Evolutionary conservation across 2,797 vertebrate species (phyloP).

Genomic region (Xenopus petersii): DNA sequence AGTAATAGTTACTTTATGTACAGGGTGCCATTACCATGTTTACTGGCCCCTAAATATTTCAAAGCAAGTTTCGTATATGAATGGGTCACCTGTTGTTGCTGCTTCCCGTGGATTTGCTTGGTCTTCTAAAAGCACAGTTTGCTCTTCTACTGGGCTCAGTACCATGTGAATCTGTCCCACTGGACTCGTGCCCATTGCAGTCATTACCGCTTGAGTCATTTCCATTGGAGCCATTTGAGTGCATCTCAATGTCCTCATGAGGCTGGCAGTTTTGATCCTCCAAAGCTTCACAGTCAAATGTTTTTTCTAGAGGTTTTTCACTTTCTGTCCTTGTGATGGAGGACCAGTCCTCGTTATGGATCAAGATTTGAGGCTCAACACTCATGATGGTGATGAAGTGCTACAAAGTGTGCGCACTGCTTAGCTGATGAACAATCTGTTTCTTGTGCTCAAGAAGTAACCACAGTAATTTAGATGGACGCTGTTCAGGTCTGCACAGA

Average conservation of each 20-base stretch:
- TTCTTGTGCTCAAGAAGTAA: not conserved
- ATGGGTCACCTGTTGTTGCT: slow-evolving; percentile 38
- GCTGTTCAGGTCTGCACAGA: slow-evolving; percentile 4
- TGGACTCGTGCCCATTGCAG: fast-evolving
- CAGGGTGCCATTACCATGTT: too few relatives aligned
- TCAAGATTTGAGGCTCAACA: not conserved
- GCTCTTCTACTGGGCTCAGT: fast-evolving
- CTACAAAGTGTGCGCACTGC: not conserved
- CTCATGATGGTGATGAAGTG: slow-evolving; percentile 22
- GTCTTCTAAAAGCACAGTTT: not conserved
- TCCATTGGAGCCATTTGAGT: not conserved
- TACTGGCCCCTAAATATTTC: not conserved
- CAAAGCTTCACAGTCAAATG: not conserved
- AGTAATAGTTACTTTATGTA: too few relatives aligned
- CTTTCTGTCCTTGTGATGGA: not conserved
- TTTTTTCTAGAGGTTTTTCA: not conserved
- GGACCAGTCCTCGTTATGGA: not conserved
- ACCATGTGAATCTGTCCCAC: not conserved
- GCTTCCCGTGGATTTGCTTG: not conserved
- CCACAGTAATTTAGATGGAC: slow-evolving; percentile 18
- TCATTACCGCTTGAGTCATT: not conserved
- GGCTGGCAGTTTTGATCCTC: slow-evolving; percentile 23
- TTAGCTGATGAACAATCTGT: not conserved
- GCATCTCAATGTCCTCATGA: slow-evolving; percentile 4
- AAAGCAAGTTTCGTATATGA: not conserved